Conservation (phyloP, 1,140 invertebrate genomes). For the Holcopasites calliopsidis region DNA sequence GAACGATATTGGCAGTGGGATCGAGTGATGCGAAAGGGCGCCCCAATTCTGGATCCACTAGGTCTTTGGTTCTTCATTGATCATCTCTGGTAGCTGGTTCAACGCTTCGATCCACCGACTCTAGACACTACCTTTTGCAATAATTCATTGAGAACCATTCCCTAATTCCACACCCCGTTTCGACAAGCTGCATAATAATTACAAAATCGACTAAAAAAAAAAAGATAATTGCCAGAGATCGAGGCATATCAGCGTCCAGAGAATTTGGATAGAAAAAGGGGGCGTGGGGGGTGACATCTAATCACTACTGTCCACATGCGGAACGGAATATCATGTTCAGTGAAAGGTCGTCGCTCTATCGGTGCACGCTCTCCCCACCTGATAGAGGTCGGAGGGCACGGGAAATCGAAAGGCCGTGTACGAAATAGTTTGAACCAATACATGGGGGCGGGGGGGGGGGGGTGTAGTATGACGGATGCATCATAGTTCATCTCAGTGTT, state of each 20-base stretch:
- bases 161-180: no score
- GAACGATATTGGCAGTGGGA: conserved; percentile 36
- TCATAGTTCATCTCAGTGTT: conserved; percentile 47
- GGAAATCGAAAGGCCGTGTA: conserved; percentile 36
- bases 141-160: no score
- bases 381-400: conserved; percentile 63
- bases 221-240: conserved; percentile 2
- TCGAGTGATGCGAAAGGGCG: conserved; percentile 56
- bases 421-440: not conserved
- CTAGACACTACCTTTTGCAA: no score
- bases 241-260: conserved; percentile 54
- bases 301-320: conserved; percentile 52
- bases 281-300: conserved; percentile 32
- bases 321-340: conserved; percentile 59
- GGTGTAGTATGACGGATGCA: conserved; percentile 50
- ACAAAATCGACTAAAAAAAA: not conserved
- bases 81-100: conserved; percentile 54
- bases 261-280: not conserved
- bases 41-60: conserved; percentile 44
- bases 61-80: conserved; percentile 9
- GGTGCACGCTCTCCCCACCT: conserved; percentile 64
- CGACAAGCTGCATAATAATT: not conserved
- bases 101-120: not conserved
- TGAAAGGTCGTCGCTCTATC: conserved; percentile 56
- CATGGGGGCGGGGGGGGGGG: not conserved